phyloP scores from a whole-genome alignment of 2,888 invertebrate species.

The Caenorhabditis imperialis region DNA sequence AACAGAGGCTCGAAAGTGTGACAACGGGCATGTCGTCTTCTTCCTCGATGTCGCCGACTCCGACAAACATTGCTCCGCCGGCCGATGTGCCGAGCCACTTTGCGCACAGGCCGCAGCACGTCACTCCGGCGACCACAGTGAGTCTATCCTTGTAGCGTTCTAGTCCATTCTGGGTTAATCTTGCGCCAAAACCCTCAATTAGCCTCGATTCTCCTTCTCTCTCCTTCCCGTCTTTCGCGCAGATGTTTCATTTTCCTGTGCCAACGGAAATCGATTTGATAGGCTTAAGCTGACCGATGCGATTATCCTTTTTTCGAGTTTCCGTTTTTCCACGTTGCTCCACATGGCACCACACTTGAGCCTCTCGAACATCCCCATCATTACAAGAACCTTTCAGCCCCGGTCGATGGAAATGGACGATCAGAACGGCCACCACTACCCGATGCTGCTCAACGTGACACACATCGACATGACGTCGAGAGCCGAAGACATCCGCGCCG shows the following conservation, averaged over 20 bases:
- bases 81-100: constrained; percentile 28
- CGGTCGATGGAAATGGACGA: constrained; percentile 46
- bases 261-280: too few species aligned
- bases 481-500: constrained; percentile 66
- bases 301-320: too few species aligned
- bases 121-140: constrained; percentile 28
- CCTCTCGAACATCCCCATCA: too few species aligned
- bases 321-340: too few species aligned
- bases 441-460: constrained; percentile 58
- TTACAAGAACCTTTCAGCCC: constrained; percentile 11
- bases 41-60: constrained; percentile 18
- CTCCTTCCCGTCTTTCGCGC: neutral
- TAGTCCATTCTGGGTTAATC: constrained; percentile 44
- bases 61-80: constrained; percentile 13
- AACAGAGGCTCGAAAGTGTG: constrained; percentile 5
- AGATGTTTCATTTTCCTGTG: neutral
- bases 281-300: too few species aligned
- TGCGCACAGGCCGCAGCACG: constrained; percentile 34
- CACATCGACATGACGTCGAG: constrained; percentile 61
- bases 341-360: too few species aligned
- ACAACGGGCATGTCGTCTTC: neutral
- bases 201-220: constrained; percentile 7
- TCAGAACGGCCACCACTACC: constrained; percentile 38
- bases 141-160: constrained; percentile 26
- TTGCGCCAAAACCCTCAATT: constrained; percentile 8